phyloP scores from a whole-genome alignment of 2,797 vertebrate genomes.

The Pagetopsis macropterus region DNA sequence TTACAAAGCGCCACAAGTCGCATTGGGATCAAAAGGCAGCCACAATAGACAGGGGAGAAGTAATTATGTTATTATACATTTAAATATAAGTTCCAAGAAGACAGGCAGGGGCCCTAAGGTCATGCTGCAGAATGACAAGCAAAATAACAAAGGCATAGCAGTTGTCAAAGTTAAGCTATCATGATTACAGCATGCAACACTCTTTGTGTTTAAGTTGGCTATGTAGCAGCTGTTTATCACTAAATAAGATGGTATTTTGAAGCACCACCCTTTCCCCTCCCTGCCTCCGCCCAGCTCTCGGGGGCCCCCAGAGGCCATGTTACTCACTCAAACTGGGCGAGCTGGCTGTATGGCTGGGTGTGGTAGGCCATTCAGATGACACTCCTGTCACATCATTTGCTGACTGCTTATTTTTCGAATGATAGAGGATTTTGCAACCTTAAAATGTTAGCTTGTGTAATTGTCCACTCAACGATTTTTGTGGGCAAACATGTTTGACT shows the following conservation, averaged over 20 bases:
- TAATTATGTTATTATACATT: background rate
- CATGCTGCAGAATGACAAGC: background rate
- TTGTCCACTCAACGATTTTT: background rate
- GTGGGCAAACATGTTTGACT: conserved; percentile 18
- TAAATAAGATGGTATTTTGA: background rate
- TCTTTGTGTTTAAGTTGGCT: background rate
- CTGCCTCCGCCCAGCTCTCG: background rate
- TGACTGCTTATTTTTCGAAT: conserved; percentile 4
- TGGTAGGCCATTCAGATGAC: conserved; percentile 22
- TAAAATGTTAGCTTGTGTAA: background rate
- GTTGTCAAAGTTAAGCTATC: background rate
- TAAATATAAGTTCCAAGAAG: background rate
- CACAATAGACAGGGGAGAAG: background rate
- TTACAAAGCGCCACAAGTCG: background rate
- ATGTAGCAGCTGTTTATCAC: background rate
- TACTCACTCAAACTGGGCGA: background rate
- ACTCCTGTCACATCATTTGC: background rate
- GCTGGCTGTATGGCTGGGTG: conserved; percentile 17
- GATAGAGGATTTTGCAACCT: background rate
- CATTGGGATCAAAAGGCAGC: background rate
- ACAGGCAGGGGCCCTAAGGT: background rate
- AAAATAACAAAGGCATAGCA: background rate
- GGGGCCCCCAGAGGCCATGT: background rate
- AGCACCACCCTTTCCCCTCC: background rate
- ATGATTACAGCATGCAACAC: background rate